A percentile compares a stretch with the other conserved stretches of the same genome.
Conservation (phyloP, 2,888 invertebrate species). For the Hirtodrosophila cameraria region DNA sequence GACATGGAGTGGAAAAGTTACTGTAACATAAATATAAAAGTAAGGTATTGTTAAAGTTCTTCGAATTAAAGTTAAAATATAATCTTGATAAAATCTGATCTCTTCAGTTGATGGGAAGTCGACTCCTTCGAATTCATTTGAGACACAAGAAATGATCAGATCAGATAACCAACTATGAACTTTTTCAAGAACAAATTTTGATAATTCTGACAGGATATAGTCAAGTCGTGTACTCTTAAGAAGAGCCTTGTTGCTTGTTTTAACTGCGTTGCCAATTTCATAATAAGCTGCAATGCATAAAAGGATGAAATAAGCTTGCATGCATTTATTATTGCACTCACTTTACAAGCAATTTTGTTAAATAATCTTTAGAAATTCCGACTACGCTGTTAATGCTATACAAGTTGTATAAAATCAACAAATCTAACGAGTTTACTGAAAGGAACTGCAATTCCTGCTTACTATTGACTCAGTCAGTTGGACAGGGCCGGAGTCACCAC, state of each 20-base stretch:
- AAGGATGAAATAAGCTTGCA: conserved; percentile 9
- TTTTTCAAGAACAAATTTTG: no score
- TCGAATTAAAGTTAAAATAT: no score
- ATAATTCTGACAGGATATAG: no score
- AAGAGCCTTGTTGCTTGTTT: conserved; percentile 1
- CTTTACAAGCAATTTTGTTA: conserved; percentile 1
- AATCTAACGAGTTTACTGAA: background rate
- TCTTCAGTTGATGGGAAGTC: no score
- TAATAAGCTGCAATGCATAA: conserved; percentile 3
- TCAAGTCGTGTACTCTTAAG: no score
- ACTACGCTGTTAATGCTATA: background rate
- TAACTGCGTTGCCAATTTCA: background rate
- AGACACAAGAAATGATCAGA: no score
- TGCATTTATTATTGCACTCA: conserved; percentile 13
- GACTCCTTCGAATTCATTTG: no score
- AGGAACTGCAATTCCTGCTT: background rate
- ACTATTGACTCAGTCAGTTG: conserved; percentile 1
- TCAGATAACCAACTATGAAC: no score
- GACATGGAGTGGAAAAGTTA: no score
- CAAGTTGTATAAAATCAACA: background rate
- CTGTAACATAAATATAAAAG: no score
- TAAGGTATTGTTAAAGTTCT: no score
- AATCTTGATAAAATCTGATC: no score
- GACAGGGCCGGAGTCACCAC: conserved; percentile 13
- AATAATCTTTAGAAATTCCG: background rate